phyloP scores from a whole-genome alignment of 2,797 vertebrate species.

The Danio jaintianensis region DNA sequence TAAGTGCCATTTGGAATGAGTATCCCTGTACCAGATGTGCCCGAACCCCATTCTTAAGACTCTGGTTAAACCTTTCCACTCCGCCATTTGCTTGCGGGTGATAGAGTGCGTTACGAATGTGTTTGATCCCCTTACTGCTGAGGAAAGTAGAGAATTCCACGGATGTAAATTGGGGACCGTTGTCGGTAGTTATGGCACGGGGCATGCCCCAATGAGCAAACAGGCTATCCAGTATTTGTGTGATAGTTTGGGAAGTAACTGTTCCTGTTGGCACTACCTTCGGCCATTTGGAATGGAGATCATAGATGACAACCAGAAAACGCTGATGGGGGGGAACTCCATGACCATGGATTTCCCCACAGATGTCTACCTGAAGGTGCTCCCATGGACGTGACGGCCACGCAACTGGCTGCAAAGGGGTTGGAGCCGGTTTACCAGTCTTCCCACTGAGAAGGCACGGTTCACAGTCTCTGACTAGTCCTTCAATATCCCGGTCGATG shows the following conservation, averaged over 20 bases:
- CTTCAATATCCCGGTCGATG: no score
- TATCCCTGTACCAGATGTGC: not conserved
- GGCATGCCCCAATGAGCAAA: not conserved
- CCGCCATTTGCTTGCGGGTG: not conserved
- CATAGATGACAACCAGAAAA: not conserved
- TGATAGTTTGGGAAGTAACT: no score
- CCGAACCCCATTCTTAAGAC: not conserved
- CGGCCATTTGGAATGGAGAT: not conserved
- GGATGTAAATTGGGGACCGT: not conserved
- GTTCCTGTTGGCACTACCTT: not conserved
- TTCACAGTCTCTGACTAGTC: no score
- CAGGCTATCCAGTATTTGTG: not conserved
- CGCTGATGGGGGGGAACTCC: not conserved
- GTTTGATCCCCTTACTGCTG: not conserved
- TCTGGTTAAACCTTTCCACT: not conserved
- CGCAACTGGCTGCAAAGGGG: no score
- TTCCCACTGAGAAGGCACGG: no score
- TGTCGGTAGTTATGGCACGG: not conserved
- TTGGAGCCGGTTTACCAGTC: no score
- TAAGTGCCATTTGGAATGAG: no score
- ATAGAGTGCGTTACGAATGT: not conserved
- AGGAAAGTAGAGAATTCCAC: not conserved
- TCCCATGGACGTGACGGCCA: not conserved
- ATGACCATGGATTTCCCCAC: no score
- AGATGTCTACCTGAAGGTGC: no score